These are phyloP conservation scores for Platycercus adscitus DNA, from an alignment of 2,113 vertebrate genomes.

Conservation along the genomic window DNA sequence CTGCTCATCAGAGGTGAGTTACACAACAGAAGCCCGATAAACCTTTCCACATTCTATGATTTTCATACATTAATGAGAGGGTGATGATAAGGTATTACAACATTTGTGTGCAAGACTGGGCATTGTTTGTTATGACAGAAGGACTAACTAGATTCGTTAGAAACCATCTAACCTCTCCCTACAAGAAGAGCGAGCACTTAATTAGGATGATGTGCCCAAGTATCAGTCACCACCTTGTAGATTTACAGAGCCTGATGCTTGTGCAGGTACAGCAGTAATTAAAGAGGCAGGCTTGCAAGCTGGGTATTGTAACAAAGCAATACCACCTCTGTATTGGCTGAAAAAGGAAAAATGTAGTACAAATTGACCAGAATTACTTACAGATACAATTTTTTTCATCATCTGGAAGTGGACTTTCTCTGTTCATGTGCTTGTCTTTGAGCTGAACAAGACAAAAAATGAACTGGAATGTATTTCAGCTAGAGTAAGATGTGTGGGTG, in stretches of 20 bases:
- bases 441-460: background rate
- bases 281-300: background rate
- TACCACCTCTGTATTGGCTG: background rate
- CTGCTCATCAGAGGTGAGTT: background rate
- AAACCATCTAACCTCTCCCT: background rate
- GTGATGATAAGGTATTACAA: constrained; percentile 64
- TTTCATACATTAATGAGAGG: constrained; percentile 33
- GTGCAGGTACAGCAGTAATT: background rate
- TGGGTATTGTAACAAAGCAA: background rate
- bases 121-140: constrained; percentile 2
- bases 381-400: background rate
- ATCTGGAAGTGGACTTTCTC: background rate
- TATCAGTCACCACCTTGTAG: constrained; percentile 4
- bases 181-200: background rate
- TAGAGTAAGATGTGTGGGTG: background rate
- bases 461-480: background rate
- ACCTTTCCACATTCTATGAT: background rate
- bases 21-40: constrained; percentile 24
- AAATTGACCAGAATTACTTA: background rate
- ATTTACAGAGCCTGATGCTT: background rate
- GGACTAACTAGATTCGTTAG: background rate
- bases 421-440: background rate
- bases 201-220: background rate
- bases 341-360: background rate
- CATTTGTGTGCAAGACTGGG: constrained; percentile 24